A percentile compares a stretch with the other conserved stretches of the same genome.
These are phyloP conservation scores for Junco hyemalis DNA, from an alignment of 2,113 vertebrate genomes.

Conservation along the genomic window DNA sequence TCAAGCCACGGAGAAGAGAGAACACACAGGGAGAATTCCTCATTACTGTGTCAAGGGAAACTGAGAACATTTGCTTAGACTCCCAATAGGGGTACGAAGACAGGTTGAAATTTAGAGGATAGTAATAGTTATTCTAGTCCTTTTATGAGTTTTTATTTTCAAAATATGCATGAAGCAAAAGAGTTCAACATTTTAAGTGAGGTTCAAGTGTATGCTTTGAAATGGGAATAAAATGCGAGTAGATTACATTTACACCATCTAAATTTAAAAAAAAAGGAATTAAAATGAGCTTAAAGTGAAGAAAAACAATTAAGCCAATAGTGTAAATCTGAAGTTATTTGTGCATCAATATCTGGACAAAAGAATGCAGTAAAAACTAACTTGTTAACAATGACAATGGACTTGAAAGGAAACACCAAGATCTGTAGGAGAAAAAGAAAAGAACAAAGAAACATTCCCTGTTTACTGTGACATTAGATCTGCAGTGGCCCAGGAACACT, in stretches of 20 bases:
- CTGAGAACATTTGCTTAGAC: neutral
- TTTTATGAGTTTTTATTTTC: conserved; percentile 20
- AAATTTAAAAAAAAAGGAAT: conserved; percentile 14
- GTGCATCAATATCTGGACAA: neutral
- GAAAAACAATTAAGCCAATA: neutral
- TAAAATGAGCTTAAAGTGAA: neutral
- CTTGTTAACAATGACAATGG: neutral
- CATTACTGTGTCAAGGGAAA: conserved; percentile 17
- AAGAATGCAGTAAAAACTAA: neutral
- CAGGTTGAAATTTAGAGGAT: neutral
- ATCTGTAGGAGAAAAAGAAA: neutral
- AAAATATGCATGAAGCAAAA: neutral
- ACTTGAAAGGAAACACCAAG: neutral
- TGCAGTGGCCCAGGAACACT: neutral
- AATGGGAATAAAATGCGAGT: neutral
- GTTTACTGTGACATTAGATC: neutral
- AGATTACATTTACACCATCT: neutral
- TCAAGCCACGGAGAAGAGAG: neutral
- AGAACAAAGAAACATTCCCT: neutral
- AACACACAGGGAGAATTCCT: conserved; percentile 13
- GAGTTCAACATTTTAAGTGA: neutral
- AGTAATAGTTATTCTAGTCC: neutral
- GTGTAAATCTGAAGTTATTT: neutral
- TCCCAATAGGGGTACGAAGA: neutral
- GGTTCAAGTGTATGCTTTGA: conserved; percentile 5